Percentiles rank a stretch among this genome's conserved stretches.
These are phyloP conservation scores for Colletes collaris DNA, from an alignment of 2,888 invertebrate genomes.

Conservation along the genomic window DNA sequence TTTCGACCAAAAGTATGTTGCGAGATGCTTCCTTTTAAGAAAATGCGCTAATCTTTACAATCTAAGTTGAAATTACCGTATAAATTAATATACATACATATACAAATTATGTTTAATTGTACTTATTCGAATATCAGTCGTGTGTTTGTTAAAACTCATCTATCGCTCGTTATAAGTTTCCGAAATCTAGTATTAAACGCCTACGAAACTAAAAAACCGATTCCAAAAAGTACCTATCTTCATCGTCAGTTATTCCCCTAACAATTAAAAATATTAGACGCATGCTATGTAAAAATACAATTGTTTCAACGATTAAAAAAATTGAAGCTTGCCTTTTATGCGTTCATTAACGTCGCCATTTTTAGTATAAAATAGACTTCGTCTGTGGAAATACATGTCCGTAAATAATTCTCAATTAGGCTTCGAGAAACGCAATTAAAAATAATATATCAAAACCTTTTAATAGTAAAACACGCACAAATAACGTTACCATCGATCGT, in stretches of 20 bases:
- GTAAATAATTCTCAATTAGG: not conserved
- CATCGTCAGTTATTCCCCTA: not conserved
- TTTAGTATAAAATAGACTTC: constrained; percentile 10
- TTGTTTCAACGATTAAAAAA: not conserved
- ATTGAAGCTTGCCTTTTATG: not conserved
- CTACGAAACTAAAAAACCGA: not conserved
- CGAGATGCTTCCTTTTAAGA: constrained; percentile 19
- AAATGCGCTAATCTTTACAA: not conserved
- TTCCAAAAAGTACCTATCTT: not conserved
- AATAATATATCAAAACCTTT: constrained; percentile 9
- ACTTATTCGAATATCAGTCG: constrained; percentile 53
- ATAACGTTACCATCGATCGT: not conserved
- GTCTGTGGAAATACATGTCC: not conserved
- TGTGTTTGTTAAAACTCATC: constrained; percentile 32
- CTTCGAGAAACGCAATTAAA: not conserved
- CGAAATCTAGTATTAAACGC: constrained; percentile 9
- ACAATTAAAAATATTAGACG: not conserved
- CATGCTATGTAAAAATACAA: not conserved
- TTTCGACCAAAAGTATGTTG: constrained; percentile 6
- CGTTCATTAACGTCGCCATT: not conserved
- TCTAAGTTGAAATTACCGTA: constrained; percentile 28
- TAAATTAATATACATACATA: constrained; percentile 52
- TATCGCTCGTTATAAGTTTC: not conserved
- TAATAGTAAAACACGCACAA: not conserved
- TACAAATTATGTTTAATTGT: constrained; percentile 32